Conservation (phyloP, 2,888 invertebrate genomes). For the Lottia scabra region DNA sequence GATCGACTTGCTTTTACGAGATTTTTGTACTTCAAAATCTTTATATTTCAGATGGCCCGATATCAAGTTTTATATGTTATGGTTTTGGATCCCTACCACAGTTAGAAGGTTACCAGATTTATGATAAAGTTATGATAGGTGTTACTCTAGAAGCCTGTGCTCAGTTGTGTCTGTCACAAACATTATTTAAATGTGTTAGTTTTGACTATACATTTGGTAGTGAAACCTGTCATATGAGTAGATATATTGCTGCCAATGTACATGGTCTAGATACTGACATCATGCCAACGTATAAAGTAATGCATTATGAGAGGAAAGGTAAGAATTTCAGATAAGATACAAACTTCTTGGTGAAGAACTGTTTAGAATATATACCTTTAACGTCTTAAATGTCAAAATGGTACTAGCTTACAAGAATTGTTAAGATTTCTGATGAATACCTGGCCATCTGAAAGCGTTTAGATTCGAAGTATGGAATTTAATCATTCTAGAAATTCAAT, state of each 20-base stretch:
- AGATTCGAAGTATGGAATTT: no score
- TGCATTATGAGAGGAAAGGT: constrained; percentile 66
- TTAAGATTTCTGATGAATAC: no score
- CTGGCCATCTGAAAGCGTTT: no score
- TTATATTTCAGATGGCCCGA: constrained; percentile 52
- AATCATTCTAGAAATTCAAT: no score
- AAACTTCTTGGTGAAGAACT: no score
- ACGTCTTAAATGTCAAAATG: no score
- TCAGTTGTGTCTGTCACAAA: constrained; percentile 60
- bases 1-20: no score
- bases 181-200: constrained; percentile 57
- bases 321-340: no score
- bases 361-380: no score
- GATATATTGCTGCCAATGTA: constrained; percentile 60
- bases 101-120: constrained; percentile 54
- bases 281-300: constrained; percentile 43
- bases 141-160: constrained; percentile 62
- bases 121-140: constrained; percentile 57
- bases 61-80: constrained; percentile 61
- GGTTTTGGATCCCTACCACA: constrained; percentile 58
- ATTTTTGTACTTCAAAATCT: no score
- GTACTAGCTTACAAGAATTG: no score
- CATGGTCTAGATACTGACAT: constrained; percentile 52
- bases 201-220: constrained; percentile 62
- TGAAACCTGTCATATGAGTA: constrained; percentile 60